Conservation (phyloP, 2,113 vertebrate genomes). For the Ranitomeya imitator region DNA sequence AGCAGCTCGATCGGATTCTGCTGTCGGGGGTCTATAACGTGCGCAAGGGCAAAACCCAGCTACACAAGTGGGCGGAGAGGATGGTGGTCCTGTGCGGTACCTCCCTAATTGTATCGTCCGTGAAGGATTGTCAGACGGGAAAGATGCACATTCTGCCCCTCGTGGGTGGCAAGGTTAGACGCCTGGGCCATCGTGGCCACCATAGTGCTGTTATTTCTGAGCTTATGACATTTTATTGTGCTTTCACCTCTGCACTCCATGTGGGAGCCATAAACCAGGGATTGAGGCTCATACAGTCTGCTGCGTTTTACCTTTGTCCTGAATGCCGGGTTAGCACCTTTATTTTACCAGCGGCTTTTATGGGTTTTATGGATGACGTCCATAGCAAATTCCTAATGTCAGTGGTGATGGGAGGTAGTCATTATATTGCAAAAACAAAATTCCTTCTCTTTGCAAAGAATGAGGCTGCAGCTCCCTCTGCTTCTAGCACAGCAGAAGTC, state of each 20-base stretch:
- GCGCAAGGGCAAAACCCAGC: slow-evolving; percentile 93
- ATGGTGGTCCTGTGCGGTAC: slow-evolving; percentile 94
- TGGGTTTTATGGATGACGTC: no score
- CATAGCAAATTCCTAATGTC: no score
- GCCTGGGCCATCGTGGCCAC: neutral
- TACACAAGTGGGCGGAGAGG: slow-evolving; percentile 97
- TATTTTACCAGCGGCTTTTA: neutral
- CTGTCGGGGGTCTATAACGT: slow-evolving; percentile 90
- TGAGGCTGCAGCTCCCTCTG: neutral
- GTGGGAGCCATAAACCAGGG: neutral
- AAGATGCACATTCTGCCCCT: slow-evolving; percentile 97
- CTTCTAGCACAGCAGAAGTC: neutral
- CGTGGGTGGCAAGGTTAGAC: slow-evolving; percentile 91
- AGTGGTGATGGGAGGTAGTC: neutral
- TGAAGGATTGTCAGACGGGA: slow-evolving; percentile 91
- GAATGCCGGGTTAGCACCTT: neutral
- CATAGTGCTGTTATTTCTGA: neutral
- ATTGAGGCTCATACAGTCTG: no score
- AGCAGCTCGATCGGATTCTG: slow-evolving; percentile 83
- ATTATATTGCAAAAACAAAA: neutral
- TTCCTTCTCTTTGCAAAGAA: neutral
- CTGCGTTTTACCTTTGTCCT: neutral
- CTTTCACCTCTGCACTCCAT: neutral
- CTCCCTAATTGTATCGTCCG: slow-evolving; percentile 91
- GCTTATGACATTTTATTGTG: neutral